Conservation (phyloP, 2,888 invertebrate species). For the Campoplex nolae region DNA sequence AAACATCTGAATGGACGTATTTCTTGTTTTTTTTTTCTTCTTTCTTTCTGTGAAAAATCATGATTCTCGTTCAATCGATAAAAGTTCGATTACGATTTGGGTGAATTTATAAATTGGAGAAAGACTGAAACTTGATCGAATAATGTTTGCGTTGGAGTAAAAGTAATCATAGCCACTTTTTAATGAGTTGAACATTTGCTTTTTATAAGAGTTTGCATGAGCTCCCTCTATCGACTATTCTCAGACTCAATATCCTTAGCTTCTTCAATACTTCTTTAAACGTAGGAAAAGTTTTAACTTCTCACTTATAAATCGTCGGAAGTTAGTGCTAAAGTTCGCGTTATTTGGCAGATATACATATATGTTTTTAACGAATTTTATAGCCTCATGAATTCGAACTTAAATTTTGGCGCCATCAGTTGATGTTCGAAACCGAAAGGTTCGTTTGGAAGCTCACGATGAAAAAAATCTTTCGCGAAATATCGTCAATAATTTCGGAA, state of each 20-base stretch:
- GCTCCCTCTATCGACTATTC: conserved; percentile 13
- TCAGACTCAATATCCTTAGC: conserved; percentile 10
- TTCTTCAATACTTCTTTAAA: conserved; percentile 12
- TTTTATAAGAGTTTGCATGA: conserved; percentile 4
- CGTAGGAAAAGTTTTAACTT: conserved; percentile 19
- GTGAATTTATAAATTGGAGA: neutral
- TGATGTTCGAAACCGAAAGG: neutral
- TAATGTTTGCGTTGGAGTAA: conserved; percentile 16
- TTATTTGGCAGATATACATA: neutral
- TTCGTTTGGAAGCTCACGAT: neutral
- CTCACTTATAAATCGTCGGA: conserved; percentile 5
- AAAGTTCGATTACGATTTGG: neutral
- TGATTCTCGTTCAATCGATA: neutral
- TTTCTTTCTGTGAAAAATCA: neutral
- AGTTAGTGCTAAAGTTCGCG: neutral
- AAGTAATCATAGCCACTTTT: conserved; percentile 25
- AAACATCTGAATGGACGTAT: neutral
- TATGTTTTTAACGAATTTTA: neutral
- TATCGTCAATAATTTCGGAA: neutral
- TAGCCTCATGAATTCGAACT: neutral
- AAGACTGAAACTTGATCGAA: neutral
- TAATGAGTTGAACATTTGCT: conserved; percentile 16
- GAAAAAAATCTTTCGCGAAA: neutral
- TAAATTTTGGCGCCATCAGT: neutral
- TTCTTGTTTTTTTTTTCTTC: neutral